These are phyloP conservation scores for Dicaeum eximium DNA, from an alignment of 2,113 vertebrate species.

Conservation along the genomic window DNA sequence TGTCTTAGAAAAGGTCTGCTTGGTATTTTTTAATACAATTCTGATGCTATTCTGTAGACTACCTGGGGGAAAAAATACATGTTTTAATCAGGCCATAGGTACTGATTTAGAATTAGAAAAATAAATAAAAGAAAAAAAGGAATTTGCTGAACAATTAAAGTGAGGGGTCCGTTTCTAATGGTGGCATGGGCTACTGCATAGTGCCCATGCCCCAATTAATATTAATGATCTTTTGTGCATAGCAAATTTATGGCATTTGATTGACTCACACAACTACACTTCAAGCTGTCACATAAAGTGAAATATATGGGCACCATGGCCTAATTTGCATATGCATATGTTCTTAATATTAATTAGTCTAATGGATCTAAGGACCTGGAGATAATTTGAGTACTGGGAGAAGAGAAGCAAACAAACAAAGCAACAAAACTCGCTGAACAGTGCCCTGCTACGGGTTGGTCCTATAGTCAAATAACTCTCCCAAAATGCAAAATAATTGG, in stretches of 20 bases:
- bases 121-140: neutral
- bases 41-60: slow-evolving; percentile 72
- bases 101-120: neutral
- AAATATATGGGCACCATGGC: slow-evolving; percentile 69
- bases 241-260: slow-evolving; percentile 77
- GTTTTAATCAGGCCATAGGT: slow-evolving; percentile 70
- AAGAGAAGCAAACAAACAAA: slow-evolving; percentile 28
- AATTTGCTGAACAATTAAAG: slow-evolving; percentile 68
- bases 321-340: slow-evolving; percentile 78
- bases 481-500: slow-evolving; percentile 20
- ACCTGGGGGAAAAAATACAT: slow-evolving; percentile 71
- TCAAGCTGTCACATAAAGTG: slow-evolving; percentile 74
- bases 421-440: neutral
- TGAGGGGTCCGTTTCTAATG: slow-evolving; percentile 66
- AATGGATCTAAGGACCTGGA: slow-evolving; percentile 66
- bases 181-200: slow-evolving; percentile 72
- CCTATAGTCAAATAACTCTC: slow-evolving; percentile 51
- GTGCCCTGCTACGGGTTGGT: neutral
- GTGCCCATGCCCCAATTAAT: slow-evolving; percentile 76
- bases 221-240: slow-evolving; percentile 76
- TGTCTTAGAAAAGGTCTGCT: slow-evolving; percentile 84
- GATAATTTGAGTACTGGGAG: slow-evolving; percentile 63
- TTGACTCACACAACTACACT: slow-evolving; percentile 76
- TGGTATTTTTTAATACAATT: slow-evolving; percentile 82
- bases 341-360: slow-evolving; percentile 80